phyloP scores from a whole-genome alignment of 2,113 vertebrate genomes.

The Nettapus auritus region DNA sequence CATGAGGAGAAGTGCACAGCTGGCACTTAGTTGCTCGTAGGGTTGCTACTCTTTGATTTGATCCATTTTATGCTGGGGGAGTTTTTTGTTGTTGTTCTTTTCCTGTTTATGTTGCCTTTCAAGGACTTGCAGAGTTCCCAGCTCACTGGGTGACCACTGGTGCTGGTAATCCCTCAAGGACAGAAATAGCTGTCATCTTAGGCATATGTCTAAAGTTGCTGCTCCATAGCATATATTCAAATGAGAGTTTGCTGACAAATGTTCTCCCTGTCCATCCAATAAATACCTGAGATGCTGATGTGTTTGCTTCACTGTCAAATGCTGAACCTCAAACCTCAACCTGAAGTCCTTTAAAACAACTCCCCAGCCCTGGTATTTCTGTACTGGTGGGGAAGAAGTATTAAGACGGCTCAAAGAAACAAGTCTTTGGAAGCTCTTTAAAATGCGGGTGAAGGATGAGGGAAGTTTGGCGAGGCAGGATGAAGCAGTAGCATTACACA shows the following conservation, averaged over 20 bases:
- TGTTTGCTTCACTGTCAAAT: not conserved
- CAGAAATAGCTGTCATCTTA: not conserved
- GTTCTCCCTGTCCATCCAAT: not conserved
- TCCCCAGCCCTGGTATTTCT: not conserved
- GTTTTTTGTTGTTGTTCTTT: not conserved
- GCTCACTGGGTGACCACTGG: not conserved
- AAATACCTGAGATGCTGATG: constrained; percentile 19
- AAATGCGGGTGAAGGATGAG: not conserved
- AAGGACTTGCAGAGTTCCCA: not conserved
- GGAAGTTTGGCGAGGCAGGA: constrained; percentile 32
- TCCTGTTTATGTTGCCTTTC: not conserved
- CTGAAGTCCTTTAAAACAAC: constrained; percentile 1
- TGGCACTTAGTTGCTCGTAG: not conserved
- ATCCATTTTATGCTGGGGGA: not conserved
- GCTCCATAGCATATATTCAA: not conserved
- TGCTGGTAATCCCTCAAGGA: not conserved
- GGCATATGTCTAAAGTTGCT: not conserved
- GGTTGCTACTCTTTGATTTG: not conserved
- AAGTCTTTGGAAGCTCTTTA: constrained; percentile 19
- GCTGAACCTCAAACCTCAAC: constrained; percentile 12
- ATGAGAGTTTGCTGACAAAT: not conserved
- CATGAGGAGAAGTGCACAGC: not conserved
- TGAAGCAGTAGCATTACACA: constrained; percentile 30
- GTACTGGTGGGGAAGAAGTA: not conserved
- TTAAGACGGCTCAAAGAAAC: not conserved